A percentile compares a stretch with the other conserved stretches of the same genome.
Conservation (phyloP, 2,888 invertebrate species). For the Mesorhabditis sp. region DNA sequence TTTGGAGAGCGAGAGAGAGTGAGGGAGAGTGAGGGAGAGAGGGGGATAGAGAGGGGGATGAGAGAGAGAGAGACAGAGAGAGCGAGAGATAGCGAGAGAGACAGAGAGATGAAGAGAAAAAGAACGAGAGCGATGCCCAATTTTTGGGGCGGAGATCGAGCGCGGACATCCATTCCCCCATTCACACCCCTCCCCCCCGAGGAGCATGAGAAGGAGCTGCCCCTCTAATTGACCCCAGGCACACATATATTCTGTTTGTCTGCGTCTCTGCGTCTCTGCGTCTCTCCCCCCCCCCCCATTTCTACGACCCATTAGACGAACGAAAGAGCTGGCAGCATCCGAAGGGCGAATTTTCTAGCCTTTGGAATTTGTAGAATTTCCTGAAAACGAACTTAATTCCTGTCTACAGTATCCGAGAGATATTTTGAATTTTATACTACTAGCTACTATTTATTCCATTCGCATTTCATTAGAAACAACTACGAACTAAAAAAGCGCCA, state of each 20-base stretch:
- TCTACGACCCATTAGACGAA: background rate
- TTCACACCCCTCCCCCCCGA: background rate
- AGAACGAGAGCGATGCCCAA: background rate
- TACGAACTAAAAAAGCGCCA: too few relatives aligned
- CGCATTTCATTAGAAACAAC: too few relatives aligned
- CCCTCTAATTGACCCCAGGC: too few relatives aligned
- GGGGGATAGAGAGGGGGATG: background rate
- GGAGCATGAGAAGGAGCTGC: too few relatives aligned
- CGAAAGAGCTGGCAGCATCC: too few relatives aligned
- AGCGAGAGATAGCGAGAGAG: background rate
- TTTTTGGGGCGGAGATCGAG: background rate
- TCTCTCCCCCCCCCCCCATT: slow-evolving; percentile 8
- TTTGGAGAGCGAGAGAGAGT: background rate
- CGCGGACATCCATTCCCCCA: background rate
- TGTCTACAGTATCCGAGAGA: too few relatives aligned
- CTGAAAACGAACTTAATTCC: too few relatives aligned
- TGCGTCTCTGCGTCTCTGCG: slow-evolving; percentile 10
- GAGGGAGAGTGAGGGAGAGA: background rate
- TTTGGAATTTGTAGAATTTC: too few relatives aligned
- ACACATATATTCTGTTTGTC: too few relatives aligned
- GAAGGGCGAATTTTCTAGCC: too few relatives aligned
- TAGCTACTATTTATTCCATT: too few relatives aligned
- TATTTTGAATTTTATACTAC: too few relatives aligned
- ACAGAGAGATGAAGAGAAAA: background rate
- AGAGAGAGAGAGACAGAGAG: background rate